phyloP scores from a whole-genome alignment of 2,888 invertebrate species.

The Leucania comma region DNA sequence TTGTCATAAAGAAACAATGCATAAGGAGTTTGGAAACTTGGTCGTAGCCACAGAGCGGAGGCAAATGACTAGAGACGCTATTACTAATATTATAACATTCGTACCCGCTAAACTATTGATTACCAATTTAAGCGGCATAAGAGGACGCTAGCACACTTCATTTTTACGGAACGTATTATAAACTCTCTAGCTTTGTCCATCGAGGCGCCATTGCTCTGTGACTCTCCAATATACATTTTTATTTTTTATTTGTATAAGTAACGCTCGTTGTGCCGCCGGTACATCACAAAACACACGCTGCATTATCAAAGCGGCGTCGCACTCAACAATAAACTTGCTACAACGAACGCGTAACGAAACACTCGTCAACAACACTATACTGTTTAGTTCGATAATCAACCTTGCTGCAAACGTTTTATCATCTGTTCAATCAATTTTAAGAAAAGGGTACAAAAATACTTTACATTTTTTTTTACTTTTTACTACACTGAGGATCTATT shows the following conservation, averaged over 20 bases:
- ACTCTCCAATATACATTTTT: not conserved
- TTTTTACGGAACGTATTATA: not conserved
- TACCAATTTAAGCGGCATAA: no score
- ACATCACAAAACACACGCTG: constrained; percentile 60
- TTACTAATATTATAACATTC: not conserved
- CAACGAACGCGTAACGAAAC: constrained; percentile 65
- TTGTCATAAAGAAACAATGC: not conserved
- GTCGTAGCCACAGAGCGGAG: not conserved
- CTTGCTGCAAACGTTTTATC: constrained; percentile 50
- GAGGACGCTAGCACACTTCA: no score
- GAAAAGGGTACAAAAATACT: constrained; percentile 42
- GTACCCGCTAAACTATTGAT: no score
- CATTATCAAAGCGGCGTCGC: constrained; percentile 60
- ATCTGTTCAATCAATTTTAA: constrained; percentile 3
- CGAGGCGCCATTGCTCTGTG: not conserved
- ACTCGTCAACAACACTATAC: constrained; percentile 60
- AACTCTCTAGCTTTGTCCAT: not conserved
- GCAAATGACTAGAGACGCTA: not conserved
- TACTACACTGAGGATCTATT: not conserved
- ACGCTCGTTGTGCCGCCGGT: constrained; percentile 42
- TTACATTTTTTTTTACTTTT: constrained; percentile 9
- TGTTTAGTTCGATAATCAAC: constrained; percentile 59
- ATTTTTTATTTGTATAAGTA: constrained; percentile 10
- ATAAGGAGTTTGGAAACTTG: not conserved
- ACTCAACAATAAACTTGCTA: constrained; percentile 69